Conservation (phyloP, 2,888 invertebrate genomes). For the Phrixothrix hirtus region DNA sequence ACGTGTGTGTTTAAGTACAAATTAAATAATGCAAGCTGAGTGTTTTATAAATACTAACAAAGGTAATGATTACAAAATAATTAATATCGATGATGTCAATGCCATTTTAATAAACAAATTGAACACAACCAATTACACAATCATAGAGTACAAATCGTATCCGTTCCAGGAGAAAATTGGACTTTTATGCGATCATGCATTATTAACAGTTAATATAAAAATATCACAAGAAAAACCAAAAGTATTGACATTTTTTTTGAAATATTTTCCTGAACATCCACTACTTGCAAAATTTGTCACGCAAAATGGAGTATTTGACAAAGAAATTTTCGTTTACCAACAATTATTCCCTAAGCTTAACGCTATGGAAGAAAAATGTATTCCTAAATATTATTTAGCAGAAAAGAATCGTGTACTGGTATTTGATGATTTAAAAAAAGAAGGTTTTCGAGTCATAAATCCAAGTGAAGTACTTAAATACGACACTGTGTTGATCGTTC, state of each 20-base stretch:
- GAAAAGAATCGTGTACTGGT: conserved; percentile 38
- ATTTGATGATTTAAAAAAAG: conserved; percentile 51
- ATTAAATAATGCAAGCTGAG: too few species aligned
- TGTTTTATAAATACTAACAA: too few species aligned
- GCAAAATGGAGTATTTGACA: conserved; percentile 23
- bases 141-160: not conserved
- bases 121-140: not conserved
- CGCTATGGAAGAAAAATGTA: conserved; percentile 13
- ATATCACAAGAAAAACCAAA: conserved; percentile 1
- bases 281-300: conserved; percentile 29
- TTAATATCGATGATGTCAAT: not conserved
- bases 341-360: not conserved
- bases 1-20: too few species aligned
- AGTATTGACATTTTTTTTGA: conserved; percentile 39
- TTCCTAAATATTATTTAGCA: conserved; percentile 30
- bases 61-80: too few species aligned
- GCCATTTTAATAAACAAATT: not conserved
- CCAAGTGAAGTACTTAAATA: too few species aligned
- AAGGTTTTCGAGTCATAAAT: conserved; percentile 42
- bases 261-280: conserved; percentile 33
- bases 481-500: conserved; percentile 38
- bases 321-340: conserved; percentile 8
- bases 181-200: conserved; percentile 36
- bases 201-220: conserved; percentile 35
- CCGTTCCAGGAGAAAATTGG: conserved; percentile 34